phyloP scores from a whole-genome alignment of 2,888 invertebrate genomes.

The Harpalus rufipes region DNA sequence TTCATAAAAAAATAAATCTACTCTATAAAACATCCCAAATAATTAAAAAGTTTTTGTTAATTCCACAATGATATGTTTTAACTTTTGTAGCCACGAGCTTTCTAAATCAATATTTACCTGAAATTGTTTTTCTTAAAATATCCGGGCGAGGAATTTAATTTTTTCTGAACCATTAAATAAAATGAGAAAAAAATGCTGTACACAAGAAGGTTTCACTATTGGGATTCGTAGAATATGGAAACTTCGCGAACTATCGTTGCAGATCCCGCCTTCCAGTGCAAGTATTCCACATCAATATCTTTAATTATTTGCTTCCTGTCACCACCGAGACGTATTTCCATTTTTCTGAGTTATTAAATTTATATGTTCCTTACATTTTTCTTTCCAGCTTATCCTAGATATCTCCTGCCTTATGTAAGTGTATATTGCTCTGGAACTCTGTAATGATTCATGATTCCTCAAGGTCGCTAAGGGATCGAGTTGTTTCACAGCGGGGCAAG shows the following conservation, averaged over 20 bases:
- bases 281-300: too few relatives aligned
- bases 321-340: not conserved
- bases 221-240: too few relatives aligned
- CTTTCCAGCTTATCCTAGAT: constrained; percentile 22
- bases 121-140: not conserved
- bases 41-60: constrained; percentile 50
- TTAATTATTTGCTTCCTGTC: not conserved
- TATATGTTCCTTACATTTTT: constrained; percentile 33
- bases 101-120: not conserved
- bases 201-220: too few relatives aligned
- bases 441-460: constrained; percentile 51
- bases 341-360: constrained; percentile 34
- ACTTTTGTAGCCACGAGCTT: not conserved
- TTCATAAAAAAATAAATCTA: constrained; percentile 23
- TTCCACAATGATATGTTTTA: constrained; percentile 32
- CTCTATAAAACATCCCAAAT: not conserved
- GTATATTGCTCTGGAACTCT: not conserved
- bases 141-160: not conserved
- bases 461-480: constrained; percentile 10
- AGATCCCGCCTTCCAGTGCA: too few relatives aligned
- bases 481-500: constrained; percentile 17
- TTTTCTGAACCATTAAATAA: not conserved
- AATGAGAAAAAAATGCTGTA: too few relatives aligned
- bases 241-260: too few relatives aligned
- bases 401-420: constrained; percentile 15